Conservation (phyloP, 2,797 vertebrate genomes). For the Syngnathus acus region DNA sequence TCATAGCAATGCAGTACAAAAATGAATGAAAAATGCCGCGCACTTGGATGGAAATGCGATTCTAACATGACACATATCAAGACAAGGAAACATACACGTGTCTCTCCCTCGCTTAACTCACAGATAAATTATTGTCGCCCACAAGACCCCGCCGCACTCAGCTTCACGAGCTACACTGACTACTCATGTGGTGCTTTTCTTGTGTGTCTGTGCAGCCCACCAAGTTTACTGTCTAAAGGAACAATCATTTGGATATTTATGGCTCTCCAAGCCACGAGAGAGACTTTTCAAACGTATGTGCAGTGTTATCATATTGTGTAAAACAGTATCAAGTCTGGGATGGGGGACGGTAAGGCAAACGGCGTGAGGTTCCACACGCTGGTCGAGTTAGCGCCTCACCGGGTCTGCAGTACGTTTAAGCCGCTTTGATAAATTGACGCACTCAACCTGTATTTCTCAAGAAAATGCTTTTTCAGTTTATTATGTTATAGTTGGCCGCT, state of each 20-base stretch:
- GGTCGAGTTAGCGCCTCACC: neutral
- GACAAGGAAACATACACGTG: conserved; percentile 14
- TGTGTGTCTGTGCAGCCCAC: neutral
- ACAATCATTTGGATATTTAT: neutral
- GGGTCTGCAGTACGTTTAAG: conserved; percentile 1
- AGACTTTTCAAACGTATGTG: neutral
- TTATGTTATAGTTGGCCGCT: conserved; percentile 3
- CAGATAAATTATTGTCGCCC: neutral
- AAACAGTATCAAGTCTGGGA: neutral
- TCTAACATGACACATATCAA: conserved; percentile 6
- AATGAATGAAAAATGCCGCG: neutral
- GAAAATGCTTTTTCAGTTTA: conserved; percentile 4
- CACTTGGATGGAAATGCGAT: neutral
- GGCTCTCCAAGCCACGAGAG: neutral
- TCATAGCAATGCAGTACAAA: neutral
- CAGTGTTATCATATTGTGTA: neutral
- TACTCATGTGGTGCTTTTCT: neutral
- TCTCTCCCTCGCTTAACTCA: neutral
- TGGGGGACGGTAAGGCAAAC: neutral
- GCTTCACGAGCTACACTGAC: neutral
- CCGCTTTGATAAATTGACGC: neutral
- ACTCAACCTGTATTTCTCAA: conserved; percentile 1
- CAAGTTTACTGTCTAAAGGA: neutral
- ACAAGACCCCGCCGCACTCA: neutral
- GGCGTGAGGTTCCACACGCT: neutral